Evolutionary conservation across 2,888 invertebrate species (phyloP), one percentile per base, ranked within the genome.

Genomic region (Gandaritis pyraliata): DNA sequence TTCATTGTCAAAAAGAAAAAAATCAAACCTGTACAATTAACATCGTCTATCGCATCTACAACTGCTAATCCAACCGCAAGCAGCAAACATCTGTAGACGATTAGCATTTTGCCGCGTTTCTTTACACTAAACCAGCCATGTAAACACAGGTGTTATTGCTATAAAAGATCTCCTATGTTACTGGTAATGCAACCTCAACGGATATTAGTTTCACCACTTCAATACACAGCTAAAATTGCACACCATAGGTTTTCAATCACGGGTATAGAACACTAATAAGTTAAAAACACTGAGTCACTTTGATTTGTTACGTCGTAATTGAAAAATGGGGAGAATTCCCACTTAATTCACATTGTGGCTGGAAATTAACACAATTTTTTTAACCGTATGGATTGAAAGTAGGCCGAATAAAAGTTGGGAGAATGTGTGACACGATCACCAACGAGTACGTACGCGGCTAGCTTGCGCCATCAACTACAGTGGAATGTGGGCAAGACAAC

Each of bases 251-350:
- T 72, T 75, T 76, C 74, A 74, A 81, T 80, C 85, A 87, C 85
- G 82, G 73, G 72, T 71, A 76, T 78, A 10, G 58, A 83, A 85
- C 86, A 86, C 84, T 81, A 80, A 65, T 72, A 75, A 79, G 81
- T 81, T 81, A 69, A 65, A 78, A 84, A 80, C 88, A 90, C 88
- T 87, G 83, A 86, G 80, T 87, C 88, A 89, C 86, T 83, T 80
- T 78, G 72, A 76, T 74, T 83, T 76, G 64, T 74, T 75, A 75
- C 75, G 72, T 71, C 67, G 65, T 74, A 78, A 77, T 77, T 77
- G 66, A 76, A 72, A 75, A 79, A 68, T 15, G 70, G 60, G 52
- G 68, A 68, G 68, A 58, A 72, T 72, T 74, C 76, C 59, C 69
- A 67, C 72, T 51, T 51, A 71, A 66, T 74, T 80, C 77, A 83